Evolutionary conservation across 2,113 vertebrate species (phyloP).

Genomic region (Oreochromis tanganicae): DNA sequence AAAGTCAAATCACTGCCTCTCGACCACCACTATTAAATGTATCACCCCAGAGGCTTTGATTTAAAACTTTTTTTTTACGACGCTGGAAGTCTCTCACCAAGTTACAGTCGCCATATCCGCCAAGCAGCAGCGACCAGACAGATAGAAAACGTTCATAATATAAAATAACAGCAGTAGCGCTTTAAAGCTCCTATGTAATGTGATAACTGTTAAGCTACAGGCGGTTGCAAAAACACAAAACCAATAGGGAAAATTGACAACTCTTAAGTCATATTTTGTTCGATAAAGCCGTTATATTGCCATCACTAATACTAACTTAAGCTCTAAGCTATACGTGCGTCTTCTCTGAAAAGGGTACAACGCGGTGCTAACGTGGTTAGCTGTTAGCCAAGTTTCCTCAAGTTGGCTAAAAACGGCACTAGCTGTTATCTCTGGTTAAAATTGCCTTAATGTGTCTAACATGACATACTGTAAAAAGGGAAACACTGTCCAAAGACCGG

Average conservation of each 20-base stretch:
- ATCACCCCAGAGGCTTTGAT: not conserved
- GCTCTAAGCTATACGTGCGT: not conserved
- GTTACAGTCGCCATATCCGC: not conserved
- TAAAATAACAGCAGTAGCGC: not conserved
- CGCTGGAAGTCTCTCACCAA: not conserved
- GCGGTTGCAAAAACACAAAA: not conserved
- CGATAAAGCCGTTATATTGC: not conserved
- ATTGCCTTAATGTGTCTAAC: too few species aligned
- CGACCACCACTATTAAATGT: too few species aligned
- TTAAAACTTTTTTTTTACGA: not conserved
- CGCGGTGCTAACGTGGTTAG: not conserved
- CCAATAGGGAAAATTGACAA: not conserved
- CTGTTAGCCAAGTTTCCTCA: constrained; percentile 10
- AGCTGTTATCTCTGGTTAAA: not conserved
- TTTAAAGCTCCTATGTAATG: not conserved
- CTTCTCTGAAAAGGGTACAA: not conserved
- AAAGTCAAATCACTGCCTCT: not conserved
- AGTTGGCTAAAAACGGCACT: not conserved
- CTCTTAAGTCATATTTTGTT: not conserved
- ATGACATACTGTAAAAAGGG: not conserved
- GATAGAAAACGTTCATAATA: not conserved
- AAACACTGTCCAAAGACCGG: fast-evolving
- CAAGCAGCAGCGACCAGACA: not conserved
- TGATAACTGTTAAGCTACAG: not conserved
- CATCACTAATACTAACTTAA: not conserved